These are phyloP conservation scores for Drosophila kanapiae DNA, from an alignment of 1,140 invertebrate species.

Conservation along the genomic window DNA sequence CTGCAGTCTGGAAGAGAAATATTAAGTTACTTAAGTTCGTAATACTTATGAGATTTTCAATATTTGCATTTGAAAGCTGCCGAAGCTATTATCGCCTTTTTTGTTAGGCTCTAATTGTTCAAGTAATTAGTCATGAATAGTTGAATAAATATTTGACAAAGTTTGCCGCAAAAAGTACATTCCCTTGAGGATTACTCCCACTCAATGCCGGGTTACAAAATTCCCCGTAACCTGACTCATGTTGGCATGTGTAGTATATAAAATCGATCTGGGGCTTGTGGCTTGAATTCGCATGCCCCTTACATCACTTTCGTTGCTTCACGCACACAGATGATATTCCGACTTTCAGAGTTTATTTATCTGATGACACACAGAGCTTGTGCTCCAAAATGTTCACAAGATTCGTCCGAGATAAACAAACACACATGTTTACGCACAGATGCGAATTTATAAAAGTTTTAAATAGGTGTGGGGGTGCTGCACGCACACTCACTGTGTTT, in stretches of 20 bases:
- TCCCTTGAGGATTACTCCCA: conserved; percentile 1
- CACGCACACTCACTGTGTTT: conserved; percentile 86
- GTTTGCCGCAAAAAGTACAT: conserved; percentile 7
- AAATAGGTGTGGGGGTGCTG: conserved; percentile 10
- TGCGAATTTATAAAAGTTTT: conserved; percentile 11
- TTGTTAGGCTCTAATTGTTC: neutral
- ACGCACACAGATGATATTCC: conserved; percentile 28
- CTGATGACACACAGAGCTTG: conserved; percentile 17
- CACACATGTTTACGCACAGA: conserved; percentile 20
- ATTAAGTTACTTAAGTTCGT: neutral
- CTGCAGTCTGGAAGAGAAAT: conserved; percentile 87
- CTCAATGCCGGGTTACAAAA: conserved; percentile 15
- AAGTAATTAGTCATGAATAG: conserved; percentile 4
- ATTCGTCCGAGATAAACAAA: conserved; percentile 17
- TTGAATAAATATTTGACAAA: conserved; percentile 12
- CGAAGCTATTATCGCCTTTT: neutral
- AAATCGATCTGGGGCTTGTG: conserved; percentile 32
- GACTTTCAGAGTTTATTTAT: conserved; percentile 26
- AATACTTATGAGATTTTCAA: neutral
- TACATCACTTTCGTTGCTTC: conserved; percentile 32
- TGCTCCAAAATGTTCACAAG: conserved; percentile 27
- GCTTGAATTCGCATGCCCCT: conserved; percentile 2
- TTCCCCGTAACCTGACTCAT: conserved; percentile 28
- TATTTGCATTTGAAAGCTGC: neutral
- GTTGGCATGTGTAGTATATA: conserved; percentile 7